These are phyloP conservation scores for Campylomormyrus tamandua DNA, from an alignment of 2,113 vertebrate species.

Conservation along the genomic window DNA sequence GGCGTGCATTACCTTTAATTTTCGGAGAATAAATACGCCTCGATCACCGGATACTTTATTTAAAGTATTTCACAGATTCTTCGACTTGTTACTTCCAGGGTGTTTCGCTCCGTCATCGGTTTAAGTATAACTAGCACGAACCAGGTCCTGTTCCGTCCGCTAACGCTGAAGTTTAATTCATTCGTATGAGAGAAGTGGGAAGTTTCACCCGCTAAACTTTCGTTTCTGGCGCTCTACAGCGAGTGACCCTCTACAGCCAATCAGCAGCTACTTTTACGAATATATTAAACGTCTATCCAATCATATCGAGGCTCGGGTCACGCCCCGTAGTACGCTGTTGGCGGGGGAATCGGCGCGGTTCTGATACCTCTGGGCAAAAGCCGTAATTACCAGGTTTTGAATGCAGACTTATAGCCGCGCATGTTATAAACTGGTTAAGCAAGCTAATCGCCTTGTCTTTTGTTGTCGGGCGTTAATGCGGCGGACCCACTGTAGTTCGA, in stretches of 20 bases:
- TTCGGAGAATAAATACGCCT: not conserved
- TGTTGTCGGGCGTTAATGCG: conserved; percentile 6
- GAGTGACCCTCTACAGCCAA: not conserved
- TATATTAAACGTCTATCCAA: not conserved
- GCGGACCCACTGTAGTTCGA: conserved; percentile 1
- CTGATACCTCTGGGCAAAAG: not conserved
- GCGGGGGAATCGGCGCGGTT: conserved; percentile 20
- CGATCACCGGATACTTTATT: not conserved
- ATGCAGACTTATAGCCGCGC: not conserved
- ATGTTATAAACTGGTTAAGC: conserved; percentile 6
- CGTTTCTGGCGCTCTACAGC: conserved; percentile 14
- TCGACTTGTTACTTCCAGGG: not conserved
- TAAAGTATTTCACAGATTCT: not conserved
- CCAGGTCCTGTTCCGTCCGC: not conserved
- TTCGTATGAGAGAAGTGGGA: not conserved
- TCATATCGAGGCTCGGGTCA: not conserved
- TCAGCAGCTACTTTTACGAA: not conserved
- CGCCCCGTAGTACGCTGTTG: conserved; percentile 4
- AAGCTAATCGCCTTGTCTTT: conserved; percentile 6
- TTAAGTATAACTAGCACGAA: not conserved
- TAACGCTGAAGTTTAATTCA: not conserved
- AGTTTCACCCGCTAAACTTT: conserved; percentile 14
- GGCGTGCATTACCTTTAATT: not conserved
- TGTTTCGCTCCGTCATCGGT: not conserved
- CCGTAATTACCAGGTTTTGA: not conserved